phyloP scores from a whole-genome alignment of 2,113 vertebrate species.

The Petrocephalus microphthalmus region DNA sequence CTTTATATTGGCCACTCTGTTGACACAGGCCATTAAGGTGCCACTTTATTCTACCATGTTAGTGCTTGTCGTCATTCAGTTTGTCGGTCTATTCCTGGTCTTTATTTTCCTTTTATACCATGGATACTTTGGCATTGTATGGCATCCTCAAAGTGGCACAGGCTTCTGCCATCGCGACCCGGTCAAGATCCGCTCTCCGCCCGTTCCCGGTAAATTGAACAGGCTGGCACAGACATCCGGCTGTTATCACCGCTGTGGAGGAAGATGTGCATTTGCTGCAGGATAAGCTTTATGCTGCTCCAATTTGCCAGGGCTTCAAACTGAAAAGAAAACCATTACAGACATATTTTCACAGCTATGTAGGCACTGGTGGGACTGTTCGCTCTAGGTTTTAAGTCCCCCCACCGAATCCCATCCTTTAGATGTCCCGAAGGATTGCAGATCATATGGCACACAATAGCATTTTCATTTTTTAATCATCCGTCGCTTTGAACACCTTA shows the following conservation, averaged over 20 bases:
- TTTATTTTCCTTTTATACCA: background rate
- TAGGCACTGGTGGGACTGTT: conserved; percentile 8
- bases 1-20: background rate
- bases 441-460: conserved; percentile 15
- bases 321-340: conserved; percentile 14
- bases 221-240: background rate
- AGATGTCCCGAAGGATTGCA: conserved; percentile 1
- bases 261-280: background rate
- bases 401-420: conserved; percentile 13
- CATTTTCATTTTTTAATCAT: conserved; percentile 24
- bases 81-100: background rate
- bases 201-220: background rate
- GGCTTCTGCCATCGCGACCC: background rate
- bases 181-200: background rate
- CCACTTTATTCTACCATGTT: background rate
- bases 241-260: conserved; percentile 7
- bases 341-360: conserved; percentile 9
- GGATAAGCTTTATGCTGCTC: background rate
- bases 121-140: background rate
- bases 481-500: conserved; percentile 18
- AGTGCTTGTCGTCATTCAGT: background rate
- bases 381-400: background rate
- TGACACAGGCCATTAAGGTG: background rate
- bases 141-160: background rate
- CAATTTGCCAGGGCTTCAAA: background rate